Conservation (phyloP, 2,113 vertebrate species). For the Oplegnathus fasciatus region DNA sequence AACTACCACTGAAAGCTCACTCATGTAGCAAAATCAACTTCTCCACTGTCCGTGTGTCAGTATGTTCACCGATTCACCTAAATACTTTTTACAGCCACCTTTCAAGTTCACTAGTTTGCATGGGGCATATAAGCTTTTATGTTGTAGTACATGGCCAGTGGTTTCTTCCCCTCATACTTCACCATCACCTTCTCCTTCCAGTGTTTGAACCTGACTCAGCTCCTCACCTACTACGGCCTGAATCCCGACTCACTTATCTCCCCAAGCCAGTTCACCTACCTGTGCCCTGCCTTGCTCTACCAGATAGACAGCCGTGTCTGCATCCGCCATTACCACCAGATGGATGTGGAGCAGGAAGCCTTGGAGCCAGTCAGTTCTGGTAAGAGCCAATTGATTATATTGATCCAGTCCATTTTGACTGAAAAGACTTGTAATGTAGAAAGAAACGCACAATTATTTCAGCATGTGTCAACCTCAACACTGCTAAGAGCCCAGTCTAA, state of each 20-base stretch:
- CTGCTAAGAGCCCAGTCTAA: background rate
- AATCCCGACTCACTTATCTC: constrained; percentile 89
- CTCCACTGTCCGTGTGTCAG: background rate
- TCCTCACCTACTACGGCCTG: constrained; percentile 91
- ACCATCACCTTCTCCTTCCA: constrained; percentile 69
- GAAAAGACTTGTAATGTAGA: background rate
- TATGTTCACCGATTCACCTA: background rate
- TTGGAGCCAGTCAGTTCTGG: constrained; percentile 86
- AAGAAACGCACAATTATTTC: background rate
- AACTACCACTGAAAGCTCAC: background rate
- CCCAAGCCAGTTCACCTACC: constrained; percentile 89
- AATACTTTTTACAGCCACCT: background rate
- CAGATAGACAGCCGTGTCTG: constrained; percentile 96
- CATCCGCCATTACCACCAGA: constrained; percentile 91
- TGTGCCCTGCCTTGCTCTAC: constrained; percentile 96
- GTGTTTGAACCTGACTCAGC: constrained; percentile 96
- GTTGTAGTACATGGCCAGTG: background rate
- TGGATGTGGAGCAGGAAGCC: constrained; percentile 86
- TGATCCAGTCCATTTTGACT: constrained; percentile 1
- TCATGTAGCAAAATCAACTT: background rate
- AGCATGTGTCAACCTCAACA: background rate
- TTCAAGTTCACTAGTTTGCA: background rate
- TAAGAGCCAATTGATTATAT: constrained; percentile 69
- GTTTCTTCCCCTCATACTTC: background rate
- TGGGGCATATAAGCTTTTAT: too few species aligned